phyloP scores from a whole-genome alignment of 2,113 vertebrate species.

The Loxodonta africana region DNA sequence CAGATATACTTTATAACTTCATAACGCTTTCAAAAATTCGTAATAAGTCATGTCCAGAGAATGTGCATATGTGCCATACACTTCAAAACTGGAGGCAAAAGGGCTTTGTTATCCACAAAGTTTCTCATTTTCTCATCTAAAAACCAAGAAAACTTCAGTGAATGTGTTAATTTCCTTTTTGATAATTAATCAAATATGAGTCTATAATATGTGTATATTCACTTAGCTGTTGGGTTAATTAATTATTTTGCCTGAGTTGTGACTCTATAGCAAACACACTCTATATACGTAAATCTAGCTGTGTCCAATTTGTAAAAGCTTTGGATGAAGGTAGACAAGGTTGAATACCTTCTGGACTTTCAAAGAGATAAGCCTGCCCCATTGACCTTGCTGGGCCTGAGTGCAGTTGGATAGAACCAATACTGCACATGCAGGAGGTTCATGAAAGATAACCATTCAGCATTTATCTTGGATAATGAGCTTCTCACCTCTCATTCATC shows the following conservation, averaged over 20 bases:
- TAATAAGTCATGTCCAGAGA: not conserved
- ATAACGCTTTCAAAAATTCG: too few species aligned
- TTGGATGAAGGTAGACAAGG: too few species aligned
- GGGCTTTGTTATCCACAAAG: not conserved
- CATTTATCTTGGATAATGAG: not conserved
- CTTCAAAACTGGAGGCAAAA: not conserved
- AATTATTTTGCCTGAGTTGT: not conserved
- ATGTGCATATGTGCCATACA: not conserved
- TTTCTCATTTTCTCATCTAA: not conserved
- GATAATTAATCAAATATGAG: not conserved
- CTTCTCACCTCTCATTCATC: not conserved
- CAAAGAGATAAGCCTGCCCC: not conserved
- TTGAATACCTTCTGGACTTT: not conserved
- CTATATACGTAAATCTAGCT: not conserved
- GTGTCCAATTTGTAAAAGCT: too few species aligned
- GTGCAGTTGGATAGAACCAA: not conserved
- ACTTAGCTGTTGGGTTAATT: not conserved
- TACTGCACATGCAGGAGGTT: not conserved
- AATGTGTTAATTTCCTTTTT: not conserved
- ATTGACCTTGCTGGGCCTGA: not conserved
- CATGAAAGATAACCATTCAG: not conserved
- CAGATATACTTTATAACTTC: too few species aligned
- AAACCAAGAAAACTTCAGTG: not conserved
- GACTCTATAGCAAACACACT: not conserved
- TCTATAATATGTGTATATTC: not conserved